phyloP scores from a whole-genome alignment of 2,113 vertebrate genomes.

The Amblyornis subalaris region DNA sequence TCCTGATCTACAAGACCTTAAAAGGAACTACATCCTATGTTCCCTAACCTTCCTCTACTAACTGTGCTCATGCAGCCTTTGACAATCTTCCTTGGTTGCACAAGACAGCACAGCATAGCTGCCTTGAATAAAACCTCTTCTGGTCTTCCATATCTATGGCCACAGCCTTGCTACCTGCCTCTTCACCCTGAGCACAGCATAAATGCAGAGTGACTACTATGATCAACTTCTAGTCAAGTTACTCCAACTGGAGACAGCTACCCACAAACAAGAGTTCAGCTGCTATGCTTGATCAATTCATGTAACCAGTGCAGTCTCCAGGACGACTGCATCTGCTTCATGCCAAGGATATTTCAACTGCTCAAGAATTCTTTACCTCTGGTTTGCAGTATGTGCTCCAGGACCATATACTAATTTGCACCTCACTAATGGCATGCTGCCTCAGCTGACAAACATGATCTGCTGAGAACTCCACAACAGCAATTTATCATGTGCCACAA shows the following conservation, averaged over 20 bases:
- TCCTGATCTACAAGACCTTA: neutral
- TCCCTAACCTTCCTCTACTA: neutral
- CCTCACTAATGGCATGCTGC: neutral
- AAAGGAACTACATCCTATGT: neutral
- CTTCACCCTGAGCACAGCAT: neutral
- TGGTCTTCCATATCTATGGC: neutral
- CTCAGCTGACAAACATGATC: neutral
- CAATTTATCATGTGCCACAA: neutral
- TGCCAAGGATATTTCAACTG: neutral
- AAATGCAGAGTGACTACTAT: neutral
- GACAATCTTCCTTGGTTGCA: neutral
- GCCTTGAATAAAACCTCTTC: neutral
- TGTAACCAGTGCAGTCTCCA: rapidly evolving
- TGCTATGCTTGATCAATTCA: neutral
- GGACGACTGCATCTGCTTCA: neutral
- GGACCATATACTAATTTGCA: neutral
- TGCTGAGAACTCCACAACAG: neutral
- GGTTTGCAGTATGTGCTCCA: neutral
- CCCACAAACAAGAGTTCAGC: neutral
- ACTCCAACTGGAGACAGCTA: neutral
- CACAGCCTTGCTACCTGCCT: neutral
- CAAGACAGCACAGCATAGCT: neutral
- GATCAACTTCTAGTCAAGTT: neutral
- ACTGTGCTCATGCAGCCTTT: neutral
- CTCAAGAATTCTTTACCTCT: neutral